Evolutionary conservation across 2,888 invertebrate genomes (phyloP).

Genomic region (Penaeus monodon): DNA sequence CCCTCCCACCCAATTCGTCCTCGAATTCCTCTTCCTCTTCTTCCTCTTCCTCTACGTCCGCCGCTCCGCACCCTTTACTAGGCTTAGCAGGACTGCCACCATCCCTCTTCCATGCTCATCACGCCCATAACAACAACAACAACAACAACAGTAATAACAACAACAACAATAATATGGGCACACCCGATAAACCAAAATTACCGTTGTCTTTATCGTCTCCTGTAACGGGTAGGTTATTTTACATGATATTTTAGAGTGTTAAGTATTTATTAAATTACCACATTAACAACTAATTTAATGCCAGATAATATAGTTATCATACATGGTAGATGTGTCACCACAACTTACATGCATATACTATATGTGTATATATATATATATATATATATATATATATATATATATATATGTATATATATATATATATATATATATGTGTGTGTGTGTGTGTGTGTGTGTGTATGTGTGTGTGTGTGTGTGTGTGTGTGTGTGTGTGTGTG

Average conservation of each 20-base stretch:
- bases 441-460: no score
- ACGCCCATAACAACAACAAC: slow-evolving; percentile 56
- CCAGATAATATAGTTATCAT: background rate
- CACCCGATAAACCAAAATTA: slow-evolving; percentile 59
- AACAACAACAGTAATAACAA: slow-evolving; percentile 49
- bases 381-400: slow-evolving; percentile 11
- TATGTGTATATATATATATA: background rate
- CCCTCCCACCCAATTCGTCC: slow-evolving; percentile 55
- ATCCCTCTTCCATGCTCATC: slow-evolving; percentile 56
- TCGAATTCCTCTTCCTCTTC: slow-evolving; percentile 57
- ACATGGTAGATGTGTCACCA: no score
- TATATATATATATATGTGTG: background rate
- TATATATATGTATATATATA: slow-evolving; percentile 1
- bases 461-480: no score
- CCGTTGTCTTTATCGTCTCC: slow-evolving; percentile 61
- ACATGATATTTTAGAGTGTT: background rate
- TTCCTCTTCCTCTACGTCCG: slow-evolving; percentile 43
- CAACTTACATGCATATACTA: no score
- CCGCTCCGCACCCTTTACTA: slow-evolving; percentile 50
- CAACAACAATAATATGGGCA: slow-evolving; percentile 17
- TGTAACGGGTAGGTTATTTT: slow-evolving; percentile 56
- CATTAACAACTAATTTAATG: no score
- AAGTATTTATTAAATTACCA: background rate
- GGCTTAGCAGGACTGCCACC: slow-evolving; percentile 57
- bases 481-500: no score